Base-by-base conservation (phyloP, 2,797 vertebrate species). In the Xiphophorus birchmanni region DNA sequence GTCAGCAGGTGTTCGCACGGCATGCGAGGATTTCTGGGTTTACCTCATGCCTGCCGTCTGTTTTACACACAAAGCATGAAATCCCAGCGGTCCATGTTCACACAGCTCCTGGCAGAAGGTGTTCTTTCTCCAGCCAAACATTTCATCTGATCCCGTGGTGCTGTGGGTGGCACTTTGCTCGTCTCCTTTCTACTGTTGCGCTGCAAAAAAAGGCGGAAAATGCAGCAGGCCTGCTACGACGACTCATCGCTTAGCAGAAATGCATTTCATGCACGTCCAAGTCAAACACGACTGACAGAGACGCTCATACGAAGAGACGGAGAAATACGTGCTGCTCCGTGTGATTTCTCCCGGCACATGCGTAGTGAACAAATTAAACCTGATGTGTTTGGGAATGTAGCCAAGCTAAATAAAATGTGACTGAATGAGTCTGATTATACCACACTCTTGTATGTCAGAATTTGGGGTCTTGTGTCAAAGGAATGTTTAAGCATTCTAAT, bases 11-110 rank as follows among this genome's bases (percentile, higher is more conserved):
- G 21, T 79, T 89, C 78, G 73, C 72, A 32, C 26, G 75, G 69
- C 83, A 73, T 81, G 76, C 71, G 73, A 87, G 87, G 82, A 89
- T 91, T 90, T 84, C 88, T 89, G 29, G 78, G 75, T 75, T 40
- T 82, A 85, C 82, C 88, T 88, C 76, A 82, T 79, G 44, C 12
- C 29, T 5, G 10, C 84, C 71, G 88, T 87, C 79, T 83, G 77
- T 85, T 88, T 84, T 83, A 79, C 69, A 84, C 82, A 86, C 78
- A 88, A 80, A 90, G 76, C 63, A 48, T 45, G 21, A 82, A 87
- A 73, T 85, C 81, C 84, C 82, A 73, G 63, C 47, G 81, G 67
- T 78, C 1, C 52, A 4, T 54, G 79, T 83, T 84, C 86, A 73
- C 80, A 75, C 69, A 29, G 83, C 71, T 81, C 56, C 85, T 87